Conservation (phyloP, 2,113 vertebrate genomes). For the Phainopepla nitens region DNA sequence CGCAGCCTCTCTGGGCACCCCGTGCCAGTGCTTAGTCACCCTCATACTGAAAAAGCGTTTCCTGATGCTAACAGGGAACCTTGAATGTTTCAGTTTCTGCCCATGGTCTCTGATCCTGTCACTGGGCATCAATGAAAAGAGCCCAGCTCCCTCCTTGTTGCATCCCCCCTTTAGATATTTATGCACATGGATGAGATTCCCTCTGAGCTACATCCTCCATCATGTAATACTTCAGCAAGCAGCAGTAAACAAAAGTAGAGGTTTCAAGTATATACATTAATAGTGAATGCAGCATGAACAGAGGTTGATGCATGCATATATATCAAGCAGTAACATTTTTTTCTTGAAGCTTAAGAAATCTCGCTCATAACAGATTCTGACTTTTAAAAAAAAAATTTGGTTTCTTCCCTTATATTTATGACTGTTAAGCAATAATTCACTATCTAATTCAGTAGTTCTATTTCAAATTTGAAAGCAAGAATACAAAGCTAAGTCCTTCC, state of each 20-base stretch:
- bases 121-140: not conserved
- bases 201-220: not conserved
- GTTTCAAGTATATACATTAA: not conserved
- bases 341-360: not conserved
- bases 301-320: not conserved
- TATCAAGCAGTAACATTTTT: constrained; percentile 2
- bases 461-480: not conserved
- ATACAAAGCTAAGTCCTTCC: not conserved
- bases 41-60: not conserved
- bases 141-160: not conserved
- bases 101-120: not conserved
- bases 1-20: not conserved
- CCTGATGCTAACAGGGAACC: not conserved
- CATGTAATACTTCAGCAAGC: not conserved
- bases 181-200: not conserved
- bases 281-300: constrained; percentile 16
- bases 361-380: not conserved
- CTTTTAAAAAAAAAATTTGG: not conserved
- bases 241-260: not conserved
- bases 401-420: not conserved
- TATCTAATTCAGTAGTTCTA: not conserved
- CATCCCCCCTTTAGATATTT: not conserved
- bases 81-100: not conserved
- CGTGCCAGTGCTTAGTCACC: not conserved
- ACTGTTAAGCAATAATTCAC: not conserved